phyloP scores from a whole-genome alignment of 2,888 invertebrate genomes.

The Tricholauxania praeusta region DNA sequence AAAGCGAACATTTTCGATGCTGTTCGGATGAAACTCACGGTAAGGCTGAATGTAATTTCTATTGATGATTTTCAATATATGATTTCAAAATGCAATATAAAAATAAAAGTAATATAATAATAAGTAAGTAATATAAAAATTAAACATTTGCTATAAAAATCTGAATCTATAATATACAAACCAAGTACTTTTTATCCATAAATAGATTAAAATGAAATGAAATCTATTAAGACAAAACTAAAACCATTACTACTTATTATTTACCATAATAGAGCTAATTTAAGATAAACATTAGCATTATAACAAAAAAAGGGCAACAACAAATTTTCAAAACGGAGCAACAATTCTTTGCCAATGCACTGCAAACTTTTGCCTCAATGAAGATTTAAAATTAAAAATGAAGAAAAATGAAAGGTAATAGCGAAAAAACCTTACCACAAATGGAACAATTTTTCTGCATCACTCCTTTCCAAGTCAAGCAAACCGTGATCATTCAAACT shows the following conservation, averaged over 20 bases:
- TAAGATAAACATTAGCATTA: background rate
- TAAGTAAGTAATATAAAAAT: no score
- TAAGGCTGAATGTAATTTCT: no score
- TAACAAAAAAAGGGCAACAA: constrained; percentile 10
- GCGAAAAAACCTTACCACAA: background rate
- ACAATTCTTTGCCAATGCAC: background rate
- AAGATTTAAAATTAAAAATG: constrained; percentile 8
- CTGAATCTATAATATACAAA: no score
- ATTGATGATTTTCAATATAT: no score
- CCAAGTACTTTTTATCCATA: no score
- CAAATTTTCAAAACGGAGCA: constrained; percentile 26
- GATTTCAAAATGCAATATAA: no score
- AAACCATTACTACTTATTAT: constrained; percentile 19
- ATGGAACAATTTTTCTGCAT: constrained; percentile 32
- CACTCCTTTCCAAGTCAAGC: constrained; percentile 25
- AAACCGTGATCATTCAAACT: constrained; percentile 4
- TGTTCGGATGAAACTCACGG: no score
- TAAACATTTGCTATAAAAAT: no score
- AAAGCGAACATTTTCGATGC: no score
- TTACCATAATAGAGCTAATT: background rate
- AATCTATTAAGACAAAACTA: background rate
- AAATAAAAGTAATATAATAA: no score
- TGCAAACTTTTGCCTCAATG: constrained; percentile 18
- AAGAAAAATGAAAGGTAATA: background rate
- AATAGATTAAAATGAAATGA: no score